Evolutionary conservation across 2,888 invertebrate species (phyloP).

Genomic region (Lycaena phlaeas): DNA sequence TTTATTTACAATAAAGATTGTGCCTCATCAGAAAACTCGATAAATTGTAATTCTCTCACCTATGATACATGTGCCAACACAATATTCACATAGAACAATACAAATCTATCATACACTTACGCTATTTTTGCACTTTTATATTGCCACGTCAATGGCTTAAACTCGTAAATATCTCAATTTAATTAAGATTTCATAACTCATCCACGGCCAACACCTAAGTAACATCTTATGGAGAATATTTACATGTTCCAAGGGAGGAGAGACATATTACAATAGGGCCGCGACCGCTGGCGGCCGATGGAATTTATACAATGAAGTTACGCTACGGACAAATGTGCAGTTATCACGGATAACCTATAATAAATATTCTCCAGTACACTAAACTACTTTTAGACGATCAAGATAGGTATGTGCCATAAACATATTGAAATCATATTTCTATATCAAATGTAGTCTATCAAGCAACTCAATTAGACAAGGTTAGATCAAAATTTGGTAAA

Average conservation of each 20-base stretch:
- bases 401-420: no score
- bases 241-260: conserved; percentile 51
- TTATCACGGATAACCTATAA: neutral
- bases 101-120: conserved; percentile 61
- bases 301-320: conserved; percentile 23
- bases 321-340: neutral
- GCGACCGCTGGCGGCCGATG: conserved; percentile 17
- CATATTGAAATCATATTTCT: no score
- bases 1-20: conserved; percentile 68
- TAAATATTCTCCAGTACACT: conserved; percentile 4
- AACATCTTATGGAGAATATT: conserved; percentile 48
- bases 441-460: no score
- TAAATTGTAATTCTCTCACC: conserved; percentile 49
- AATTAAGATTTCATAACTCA: conserved; percentile 66
- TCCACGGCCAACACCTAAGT: conserved; percentile 49
- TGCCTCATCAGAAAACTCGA: conserved; percentile 56
- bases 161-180: conserved; percentile 69
- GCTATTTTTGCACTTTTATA: conserved; percentile 70
- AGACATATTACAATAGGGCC: conserved; percentile 45
- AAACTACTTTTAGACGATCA: neutral
- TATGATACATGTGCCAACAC: conserved; percentile 66
- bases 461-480: no score
- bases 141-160: conserved; percentile 66
- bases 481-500: no score
- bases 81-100: conserved; percentile 66